Percentiles rank a stretch among this genome's conserved stretches.
Evolutionary conservation across 30 jellyfish, hydroid and myxozoan genomes (phyloP).

Genomic region (Hydractinia echinata): DNA sequence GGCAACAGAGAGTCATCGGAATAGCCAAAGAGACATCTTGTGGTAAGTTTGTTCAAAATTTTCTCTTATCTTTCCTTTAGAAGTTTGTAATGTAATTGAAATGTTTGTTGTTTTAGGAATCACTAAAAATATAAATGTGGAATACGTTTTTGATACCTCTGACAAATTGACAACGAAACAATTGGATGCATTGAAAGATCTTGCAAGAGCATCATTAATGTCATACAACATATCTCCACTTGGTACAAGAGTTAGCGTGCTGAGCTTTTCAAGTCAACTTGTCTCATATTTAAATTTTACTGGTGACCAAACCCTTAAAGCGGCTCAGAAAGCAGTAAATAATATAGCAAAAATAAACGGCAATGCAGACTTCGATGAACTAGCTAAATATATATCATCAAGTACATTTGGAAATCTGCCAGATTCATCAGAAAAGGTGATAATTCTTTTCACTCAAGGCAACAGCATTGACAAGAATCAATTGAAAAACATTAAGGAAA

Average conservation of each 20-base stretch:
- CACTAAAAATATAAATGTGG: slow-evolving; percentile 38
- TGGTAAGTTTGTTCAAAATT: slow-evolving; percentile 29
- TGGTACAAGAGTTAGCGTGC: slow-evolving; percentile 18
- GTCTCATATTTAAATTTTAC: background rate
- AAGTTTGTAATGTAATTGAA: too few relatives aligned
- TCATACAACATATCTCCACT: slow-evolving; percentile 40
- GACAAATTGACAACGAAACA: background rate
- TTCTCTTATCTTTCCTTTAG: too few relatives aligned
- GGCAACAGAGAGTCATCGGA: background rate
- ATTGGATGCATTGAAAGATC: slow-evolving; percentile 35
- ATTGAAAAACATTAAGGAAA: background rate
- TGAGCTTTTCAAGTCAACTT: background rate
- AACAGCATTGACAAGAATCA: background rate
- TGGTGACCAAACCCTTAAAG: slow-evolving; percentile 7
- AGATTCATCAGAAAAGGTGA: background rate
- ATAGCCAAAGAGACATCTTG: slow-evolving; percentile 37
- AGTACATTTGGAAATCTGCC: background rate
- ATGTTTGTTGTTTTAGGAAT: slow-evolving; percentile 42
- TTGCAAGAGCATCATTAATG: slow-evolving; percentile 29
- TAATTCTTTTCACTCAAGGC: slow-evolving; percentile 14
- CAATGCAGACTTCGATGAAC: background rate
- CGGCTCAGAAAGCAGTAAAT: background rate
- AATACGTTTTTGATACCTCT: slow-evolving; percentile 61
- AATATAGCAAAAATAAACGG: background rate
- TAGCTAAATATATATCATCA: background rate